Evolutionary conservation across 2,888 invertebrate species (phyloP).

Genomic region (Epinotia bilunana): DNA sequence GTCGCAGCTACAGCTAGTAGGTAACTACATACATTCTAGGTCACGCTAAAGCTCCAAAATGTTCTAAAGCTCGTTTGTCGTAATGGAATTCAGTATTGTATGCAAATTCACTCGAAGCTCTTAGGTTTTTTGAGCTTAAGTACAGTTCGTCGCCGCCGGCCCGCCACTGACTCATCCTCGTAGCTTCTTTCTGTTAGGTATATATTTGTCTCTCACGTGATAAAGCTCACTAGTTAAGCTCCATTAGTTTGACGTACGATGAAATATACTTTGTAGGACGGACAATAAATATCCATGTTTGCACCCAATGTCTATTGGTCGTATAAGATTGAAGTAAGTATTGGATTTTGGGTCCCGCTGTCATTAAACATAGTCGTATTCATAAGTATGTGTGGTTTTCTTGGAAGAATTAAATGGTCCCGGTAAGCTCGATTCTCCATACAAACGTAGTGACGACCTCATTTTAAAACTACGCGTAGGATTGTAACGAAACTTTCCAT

Average conservation of each 20-base stretch:
- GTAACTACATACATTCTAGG: too few species aligned
- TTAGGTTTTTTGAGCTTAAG: slow-evolving; percentile 2
- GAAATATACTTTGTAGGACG: slow-evolving; percentile 5
- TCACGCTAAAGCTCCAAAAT: background rate
- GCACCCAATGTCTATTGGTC: background rate
- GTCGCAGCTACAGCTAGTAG: too few species aligned
- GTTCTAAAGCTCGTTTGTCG: background rate
- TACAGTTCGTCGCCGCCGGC: slow-evolving; percentile 7
- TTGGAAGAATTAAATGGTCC: too few species aligned
- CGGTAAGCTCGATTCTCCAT: too few species aligned
- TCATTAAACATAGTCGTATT: too few species aligned
- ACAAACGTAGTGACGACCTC: too few species aligned
- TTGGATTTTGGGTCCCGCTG: background rate
- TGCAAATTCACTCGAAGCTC: slow-evolving; percentile 13
- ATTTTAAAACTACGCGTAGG: too few species aligned
- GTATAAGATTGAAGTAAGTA: background rate
- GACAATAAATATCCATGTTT: background rate
- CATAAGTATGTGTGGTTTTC: too few species aligned
- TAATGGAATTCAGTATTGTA: slow-evolving; percentile 12
- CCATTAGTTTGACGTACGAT: slow-evolving; percentile 12
- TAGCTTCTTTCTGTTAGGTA: slow-evolving; percentile 4
- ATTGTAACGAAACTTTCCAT: too few species aligned
- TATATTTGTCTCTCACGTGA: slow-evolving; percentile 3
- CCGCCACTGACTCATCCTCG: slow-evolving; percentile 9
- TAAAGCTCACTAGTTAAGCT: slow-evolving; percentile 5